Evolutionary conservation across 2,113 vertebrate genomes (phyloP), one percentile per base, ranked within the genome.

Genomic region (Hemibagrus wyckioides): DNA sequence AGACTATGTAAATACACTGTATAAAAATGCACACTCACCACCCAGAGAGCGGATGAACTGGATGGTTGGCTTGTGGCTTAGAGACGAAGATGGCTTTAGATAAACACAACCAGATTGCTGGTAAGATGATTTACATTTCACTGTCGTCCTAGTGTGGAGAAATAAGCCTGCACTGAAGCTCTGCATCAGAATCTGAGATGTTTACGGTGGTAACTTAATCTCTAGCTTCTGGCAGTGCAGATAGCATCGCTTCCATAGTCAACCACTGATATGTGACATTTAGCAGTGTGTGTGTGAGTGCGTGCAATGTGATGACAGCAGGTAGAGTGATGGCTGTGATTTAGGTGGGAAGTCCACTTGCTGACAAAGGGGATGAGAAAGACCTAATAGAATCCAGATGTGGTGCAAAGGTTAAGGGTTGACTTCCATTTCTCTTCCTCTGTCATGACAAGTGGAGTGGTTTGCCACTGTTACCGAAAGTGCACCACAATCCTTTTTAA

Each of bases 161-260:
- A 92, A 90, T 76, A 76, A 89, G 69, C 81, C 69, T 85, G 63
- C 82, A 73, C 87, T 89, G 21, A 85, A 75, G 89, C 83, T 65
- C 86, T 87, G 91, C 91, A 88, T 88, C 86, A 65, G 33, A 30
- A 52, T 11, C 33, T 2, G 56, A 89, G 90, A 89, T 90, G 90
- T 93, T 92, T 93, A 92, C 87, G 87, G 80, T 84, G 90, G 93
- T 92, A 94, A 93, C 92, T 85, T 86, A 89, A 93, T 92, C 92
- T 86, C 80, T 89, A 80, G 89, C 91, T 90, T 90, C 86, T 85
- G 88, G 65, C 82, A 86, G 91, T 93, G 92, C 86, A 91, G 87
- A 94, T 94, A 87, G 71, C 92, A 90, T 90, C 41, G n/a, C 81
- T 90, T 77, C 83, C 83, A 59, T 71, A 83, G 87, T 86, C 91